phyloP scores from a whole-genome alignment of 2,797 vertebrate species.

The Spinus olivaceus region DNA sequence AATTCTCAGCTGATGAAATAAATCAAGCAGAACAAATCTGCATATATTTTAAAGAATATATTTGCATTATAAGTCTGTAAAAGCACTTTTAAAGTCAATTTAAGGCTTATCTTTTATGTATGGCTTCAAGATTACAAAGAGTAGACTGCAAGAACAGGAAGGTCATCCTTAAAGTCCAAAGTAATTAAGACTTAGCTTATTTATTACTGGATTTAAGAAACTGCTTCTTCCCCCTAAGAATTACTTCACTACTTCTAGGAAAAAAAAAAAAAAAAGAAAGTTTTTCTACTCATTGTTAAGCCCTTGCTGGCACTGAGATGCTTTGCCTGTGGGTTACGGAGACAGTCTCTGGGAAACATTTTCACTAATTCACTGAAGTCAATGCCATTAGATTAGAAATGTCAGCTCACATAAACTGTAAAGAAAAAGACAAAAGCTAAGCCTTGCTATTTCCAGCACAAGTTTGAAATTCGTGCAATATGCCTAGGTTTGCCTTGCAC shows the following conservation, averaged over 20 bases:
- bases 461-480: not conserved
- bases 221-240: not conserved
- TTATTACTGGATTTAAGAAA: not conserved
- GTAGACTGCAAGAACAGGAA: not conserved
- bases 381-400: not conserved
- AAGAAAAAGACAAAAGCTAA: not conserved
- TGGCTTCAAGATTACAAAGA: not conserved
- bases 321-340: not conserved
- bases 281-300: not conserved
- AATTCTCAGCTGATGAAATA: not conserved
- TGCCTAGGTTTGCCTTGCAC: not conserved
- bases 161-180: not conserved
- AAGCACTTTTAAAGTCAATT: not conserved
- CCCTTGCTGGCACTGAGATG: not conserved
- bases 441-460: not conserved
- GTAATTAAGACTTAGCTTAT: not conserved
- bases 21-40: not conserved
- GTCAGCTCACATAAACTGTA: not conserved
- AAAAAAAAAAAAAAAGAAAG: not conserved
- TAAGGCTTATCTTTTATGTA: not conserved
- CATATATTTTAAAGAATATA: not conserved
- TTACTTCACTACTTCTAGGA: not conserved
- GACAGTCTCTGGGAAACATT: not conserved
- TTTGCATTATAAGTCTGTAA: not conserved
- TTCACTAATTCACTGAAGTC: not conserved